phyloP scores from a whole-genome alignment of 2,888 invertebrate species.

The Trisateles emortualis region DNA sequence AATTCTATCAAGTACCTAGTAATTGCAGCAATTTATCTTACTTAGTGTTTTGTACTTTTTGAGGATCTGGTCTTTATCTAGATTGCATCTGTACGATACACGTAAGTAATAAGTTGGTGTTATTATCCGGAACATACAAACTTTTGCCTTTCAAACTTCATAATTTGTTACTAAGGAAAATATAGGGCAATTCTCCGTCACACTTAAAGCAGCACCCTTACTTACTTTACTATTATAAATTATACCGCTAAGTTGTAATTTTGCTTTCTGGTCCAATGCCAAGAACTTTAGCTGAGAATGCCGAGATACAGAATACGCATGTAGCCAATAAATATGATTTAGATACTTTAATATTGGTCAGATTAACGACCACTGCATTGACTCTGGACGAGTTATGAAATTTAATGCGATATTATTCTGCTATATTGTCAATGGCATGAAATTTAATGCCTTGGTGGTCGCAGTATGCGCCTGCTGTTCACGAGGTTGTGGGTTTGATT shows the following conservation, averaged over 20 bases:
- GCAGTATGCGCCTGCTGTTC: no score
- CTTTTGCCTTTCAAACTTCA: background rate
- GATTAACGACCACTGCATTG: constrained; percentile 39
- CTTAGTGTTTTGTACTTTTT: no score
- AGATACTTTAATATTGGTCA: constrained; percentile 36
- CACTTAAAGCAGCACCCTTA: constrained; percentile 15
- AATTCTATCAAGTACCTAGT: no score
- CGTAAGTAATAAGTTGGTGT: background rate
- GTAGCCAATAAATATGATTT: constrained; percentile 50
- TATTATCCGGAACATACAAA: background rate
- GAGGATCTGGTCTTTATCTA: no score
- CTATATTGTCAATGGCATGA: no score
- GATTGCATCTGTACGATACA: background rate
- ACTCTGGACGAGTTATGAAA: constrained; percentile 7
- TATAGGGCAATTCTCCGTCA: constrained; percentile 12
- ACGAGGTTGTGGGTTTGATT: no score
- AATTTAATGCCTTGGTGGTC: no score
- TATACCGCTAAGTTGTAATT: constrained; percentile 44
- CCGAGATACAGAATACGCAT: constrained; percentile 40
- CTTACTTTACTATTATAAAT: constrained; percentile 35
- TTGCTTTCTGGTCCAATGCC: constrained; percentile 47
- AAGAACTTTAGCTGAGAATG: constrained; percentile 43
- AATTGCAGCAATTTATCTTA: no score
- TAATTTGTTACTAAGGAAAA: constrained; percentile 9
- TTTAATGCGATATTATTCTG: constrained; percentile 1